Evolutionary conservation across 2,113 vertebrate genomes (phyloP), one percentile per base, ranked within the genome.

Genomic region (Siphamia tubifer): DNA sequence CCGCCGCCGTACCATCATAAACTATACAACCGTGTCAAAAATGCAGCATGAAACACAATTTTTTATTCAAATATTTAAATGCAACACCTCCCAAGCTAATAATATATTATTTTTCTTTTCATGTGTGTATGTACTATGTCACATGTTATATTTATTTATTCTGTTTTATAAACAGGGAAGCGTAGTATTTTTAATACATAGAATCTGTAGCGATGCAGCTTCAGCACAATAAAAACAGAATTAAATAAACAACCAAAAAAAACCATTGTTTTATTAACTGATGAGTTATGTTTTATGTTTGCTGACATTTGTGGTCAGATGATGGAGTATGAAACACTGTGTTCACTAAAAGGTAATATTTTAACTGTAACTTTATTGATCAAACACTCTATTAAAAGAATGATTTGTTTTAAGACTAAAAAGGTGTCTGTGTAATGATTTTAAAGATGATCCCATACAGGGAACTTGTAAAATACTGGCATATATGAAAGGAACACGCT

Each of bases 161-260:
- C 79, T 83, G 80, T 89, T 87, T 85, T 76, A 77, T 86, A 63
- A 87, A 89, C 81, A 86, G 66, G 5, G 11, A 75, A 19, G 13
- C 17, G 68, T 89, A 75, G 58, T 79, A 77, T 74, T 71, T 8
- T 42, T 47, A 65, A 78, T 78, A 82, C 39, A n/a, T 5, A 11
- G 19, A 21, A 20, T 5, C 36, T 66, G 0, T 27, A 11, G 38
- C 1, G 48, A 35, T 16, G 10, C 4, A 13, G 4, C 2, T 15
- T 17, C 6, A 35, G 4, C 12, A 11, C 10, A 20, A 4, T 10
- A 12, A 12, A 4, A 11, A 47, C 25, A 27, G 15, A 42, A 28
- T n/a, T n/a, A n/a, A n/a, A n/a, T n/a, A n/a, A n/a, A n/a, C n/a
- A n/a, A n/a, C n/a, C n/a, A n/a, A n/a, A n/a, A n/a, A n/a, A n/a